Conservation (phyloP, 2,888 invertebrate genomes). For the Brachypalpus laphriformis region DNA sequence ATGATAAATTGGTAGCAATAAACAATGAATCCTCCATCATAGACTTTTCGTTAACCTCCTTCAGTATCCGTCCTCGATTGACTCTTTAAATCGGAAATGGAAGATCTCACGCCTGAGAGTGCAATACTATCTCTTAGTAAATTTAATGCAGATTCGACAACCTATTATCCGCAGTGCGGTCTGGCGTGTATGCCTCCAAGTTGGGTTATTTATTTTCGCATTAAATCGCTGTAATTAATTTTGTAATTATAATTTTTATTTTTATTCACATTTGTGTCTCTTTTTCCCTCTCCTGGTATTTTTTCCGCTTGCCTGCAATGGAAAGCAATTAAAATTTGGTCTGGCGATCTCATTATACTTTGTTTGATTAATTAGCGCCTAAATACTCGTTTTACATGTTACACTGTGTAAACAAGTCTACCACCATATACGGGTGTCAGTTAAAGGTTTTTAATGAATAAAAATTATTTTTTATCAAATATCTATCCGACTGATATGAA, state of each 20-base stretch:
- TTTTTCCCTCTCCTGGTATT: not conserved
- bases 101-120: not conserved
- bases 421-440: not conserved
- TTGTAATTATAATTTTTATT: conserved; percentile 49
- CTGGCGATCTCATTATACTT: conserved; percentile 53
- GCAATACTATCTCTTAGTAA: not conserved
- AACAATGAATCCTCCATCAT: too few species aligned
- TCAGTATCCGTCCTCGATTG: not conserved
- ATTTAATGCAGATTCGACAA: not conserved
- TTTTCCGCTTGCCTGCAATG: conserved; percentile 7
- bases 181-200: not conserved
- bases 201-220: conserved; percentile 49
- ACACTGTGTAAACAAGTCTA: conserved; percentile 1
- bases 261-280: not conserved
- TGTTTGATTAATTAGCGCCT: conserved; percentile 61
- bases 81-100: not conserved
- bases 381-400: conserved; percentile 41
- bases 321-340: conserved; percentile 59
- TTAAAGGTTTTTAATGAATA: conserved; percentile 22
- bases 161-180: not conserved
- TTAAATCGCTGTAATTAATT: conserved; percentile 59
- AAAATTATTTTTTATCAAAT: conserved; percentile 32
- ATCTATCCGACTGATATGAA: not conserved
- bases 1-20: too few species aligned
- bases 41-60: too few species aligned